Base-by-base conservation (phyloP, 2,113 vertebrate species). In the Sebastes schlegelii region DNA sequence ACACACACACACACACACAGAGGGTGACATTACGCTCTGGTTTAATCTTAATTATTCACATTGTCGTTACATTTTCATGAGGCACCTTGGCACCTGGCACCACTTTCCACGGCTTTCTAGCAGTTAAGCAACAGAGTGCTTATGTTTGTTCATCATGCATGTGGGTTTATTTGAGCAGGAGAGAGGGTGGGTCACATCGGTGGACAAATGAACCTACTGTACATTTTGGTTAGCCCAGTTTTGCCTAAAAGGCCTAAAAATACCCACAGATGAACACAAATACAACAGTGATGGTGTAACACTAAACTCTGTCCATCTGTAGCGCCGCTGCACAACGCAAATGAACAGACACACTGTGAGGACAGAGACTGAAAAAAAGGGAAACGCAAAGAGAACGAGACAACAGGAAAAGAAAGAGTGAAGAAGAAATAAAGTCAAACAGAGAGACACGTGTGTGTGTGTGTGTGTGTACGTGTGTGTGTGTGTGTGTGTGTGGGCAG, bases 11-110 rank as follows among this genome's bases (percentile, higher is more conserved):
- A 40, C 46, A 85, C 81, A 49, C 58, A 73, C 46, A 51, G 17
- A 62, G 17, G 55, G 73, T 89, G 88, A 89, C 82, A 84, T 84
- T 77, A 82, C 51, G 60, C 81, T 71, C 75, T 88, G 73, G 80
- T 91, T 85, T 86, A 83, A 80, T 86, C 86, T 91, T 90, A 92
- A 92, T 94, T 90, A 92, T 94, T 94, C 89, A 92, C 87, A 89
- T 83, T 80, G 79, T 89, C 80, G 68, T 92, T 86, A 92, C 54
- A 70, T 80, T 90, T 91, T 87, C 80, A 94, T 88, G 88, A 91
- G 74, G 86, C 71, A 42, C 82, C 1, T 79, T n/a, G 26, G 86
- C 80, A 81, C 85, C 84, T 61, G 79, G 68, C 70, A 12, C 57
- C 80, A 60, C 69, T 85, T 87, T 80, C 77, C 72, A 64, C 48